Percentiles rank a stretch among this genome's conserved stretches.
Conservation (phyloP, 2,888 invertebrate genomes). For the Brassicogethes aeneus region DNA sequence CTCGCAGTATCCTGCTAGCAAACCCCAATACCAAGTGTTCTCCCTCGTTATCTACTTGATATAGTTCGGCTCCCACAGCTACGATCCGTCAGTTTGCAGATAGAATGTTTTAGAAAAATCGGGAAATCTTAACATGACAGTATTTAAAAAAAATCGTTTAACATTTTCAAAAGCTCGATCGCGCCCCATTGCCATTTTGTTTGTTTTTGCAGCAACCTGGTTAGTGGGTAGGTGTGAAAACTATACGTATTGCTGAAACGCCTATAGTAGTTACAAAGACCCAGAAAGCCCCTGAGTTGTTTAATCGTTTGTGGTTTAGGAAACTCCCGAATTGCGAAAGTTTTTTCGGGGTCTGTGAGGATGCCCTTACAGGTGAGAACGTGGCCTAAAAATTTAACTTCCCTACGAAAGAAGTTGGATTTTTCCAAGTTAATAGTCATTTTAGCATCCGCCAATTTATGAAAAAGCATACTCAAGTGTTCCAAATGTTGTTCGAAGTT, state of each 20-base stretch:
- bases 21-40: constrained; percentile 8
- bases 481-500: neutral
- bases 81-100: constrained; percentile 7
- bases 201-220: constrained; percentile 9
- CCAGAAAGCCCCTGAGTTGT: constrained; percentile 6
- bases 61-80: constrained; percentile 4
- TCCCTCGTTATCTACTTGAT: neutral
- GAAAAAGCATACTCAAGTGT: neutral
- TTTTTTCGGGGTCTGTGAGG: constrained; percentile 2
- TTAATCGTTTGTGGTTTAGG: neutral
- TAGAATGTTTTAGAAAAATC: constrained; percentile 1
- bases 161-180: constrained; percentile 4
- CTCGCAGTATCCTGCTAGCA: constrained; percentile 1
- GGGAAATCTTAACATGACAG: constrained; percentile 8
- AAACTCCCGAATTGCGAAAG: constrained; percentile 3
- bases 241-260: constrained; percentile 8
- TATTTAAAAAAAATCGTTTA: constrained; percentile 5
- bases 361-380: constrained; percentile 6
- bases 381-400: constrained; percentile 8
- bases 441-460: neutral
- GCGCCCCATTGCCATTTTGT: constrained; percentile 8
- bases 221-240: constrained; percentile 4
- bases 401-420: neutral
- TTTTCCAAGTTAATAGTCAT: constrained; percentile 1
- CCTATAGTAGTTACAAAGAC: constrained; percentile 7